Evolutionary conservation across 2,113 vertebrate species (phyloP).

Genomic region (Xiphophorus maculatus): DNA sequence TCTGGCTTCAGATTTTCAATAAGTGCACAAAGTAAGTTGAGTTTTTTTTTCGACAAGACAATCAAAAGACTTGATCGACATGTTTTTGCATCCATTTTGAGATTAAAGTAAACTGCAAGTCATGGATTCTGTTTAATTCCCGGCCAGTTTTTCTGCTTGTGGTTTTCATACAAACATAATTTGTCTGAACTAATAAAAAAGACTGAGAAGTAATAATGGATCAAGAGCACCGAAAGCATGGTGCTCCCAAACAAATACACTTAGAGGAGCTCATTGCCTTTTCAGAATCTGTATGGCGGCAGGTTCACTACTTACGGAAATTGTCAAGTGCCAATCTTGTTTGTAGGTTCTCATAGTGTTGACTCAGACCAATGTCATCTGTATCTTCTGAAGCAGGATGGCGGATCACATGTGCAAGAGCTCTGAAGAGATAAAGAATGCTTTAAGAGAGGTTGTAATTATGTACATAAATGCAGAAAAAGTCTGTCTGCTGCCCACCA

Average conservation of each 20-base stretch:
- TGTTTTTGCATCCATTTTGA: too few species aligned
- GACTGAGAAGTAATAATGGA: background rate
- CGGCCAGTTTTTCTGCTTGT: background rate
- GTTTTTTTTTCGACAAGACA: too few species aligned
- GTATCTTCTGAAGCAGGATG: slow-evolving; percentile 88
- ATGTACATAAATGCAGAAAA: background rate
- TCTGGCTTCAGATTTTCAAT: too few species aligned
- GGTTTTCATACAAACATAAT: background rate
- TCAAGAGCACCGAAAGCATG: background rate
- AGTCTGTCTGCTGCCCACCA: background rate
- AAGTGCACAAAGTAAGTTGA: too few species aligned
- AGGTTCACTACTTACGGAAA: slow-evolving; percentile 86
- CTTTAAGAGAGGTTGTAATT: slow-evolving; percentile 18
- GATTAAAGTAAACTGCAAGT: too few species aligned
- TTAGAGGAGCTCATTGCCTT: background rate
- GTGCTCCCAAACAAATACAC: background rate
- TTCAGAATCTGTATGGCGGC: background rate
- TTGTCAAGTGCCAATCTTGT: slow-evolving; percentile 86
- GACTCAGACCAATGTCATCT: slow-evolving; percentile 88
- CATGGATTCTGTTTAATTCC: too few species aligned
- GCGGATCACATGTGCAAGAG: slow-evolving; percentile 94
- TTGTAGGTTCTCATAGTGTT: slow-evolving; percentile 93
- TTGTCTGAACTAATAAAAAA: background rate
- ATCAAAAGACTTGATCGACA: too few species aligned
- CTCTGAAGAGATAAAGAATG: slow-evolving; percentile 80